Conservation (phyloP, 2,888 invertebrate genomes). For the Tachystola acroxantha region DNA sequence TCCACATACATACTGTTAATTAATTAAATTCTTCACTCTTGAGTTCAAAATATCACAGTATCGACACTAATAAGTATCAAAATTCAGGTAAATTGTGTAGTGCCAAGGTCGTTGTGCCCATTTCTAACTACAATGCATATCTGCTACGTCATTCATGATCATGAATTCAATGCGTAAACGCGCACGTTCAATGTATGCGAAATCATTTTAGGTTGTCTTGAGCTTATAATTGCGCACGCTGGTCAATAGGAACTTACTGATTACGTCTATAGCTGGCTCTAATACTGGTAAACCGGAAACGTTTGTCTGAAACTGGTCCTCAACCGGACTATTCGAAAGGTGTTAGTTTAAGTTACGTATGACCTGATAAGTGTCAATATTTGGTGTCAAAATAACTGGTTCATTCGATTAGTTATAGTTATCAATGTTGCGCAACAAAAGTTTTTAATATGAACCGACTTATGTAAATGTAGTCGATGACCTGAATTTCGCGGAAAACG, state of each 20-base stretch:
- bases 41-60: no score
- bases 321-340: constrained; percentile 56
- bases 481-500: constrained; percentile 2
- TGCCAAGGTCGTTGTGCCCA: constrained; percentile 13
- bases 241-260: background rate
- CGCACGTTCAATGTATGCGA: background rate
- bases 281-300: constrained; percentile 37
- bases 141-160: constrained; percentile 10
- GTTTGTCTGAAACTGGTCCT: constrained; percentile 43
- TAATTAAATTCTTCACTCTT: no score
- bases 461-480: constrained; percentile 6
- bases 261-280: background rate
- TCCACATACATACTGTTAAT: no score
- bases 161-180: background rate
- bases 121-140: constrained; percentile 8
- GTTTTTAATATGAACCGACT: background rate
- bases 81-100: constrained; percentile 1
- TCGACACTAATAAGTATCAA: no score
- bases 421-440: constrained; percentile 5
- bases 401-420: constrained; percentile 7
- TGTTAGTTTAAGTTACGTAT: constrained; percentile 30
- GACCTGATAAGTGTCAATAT: constrained; percentile 21
- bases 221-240: background rate
- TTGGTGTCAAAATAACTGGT: constrained; percentile 11
- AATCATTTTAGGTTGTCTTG: background rate